phyloP scores from a whole-genome alignment of 2,113 vertebrate species.

The Zonotrichia leucophrys region DNA sequence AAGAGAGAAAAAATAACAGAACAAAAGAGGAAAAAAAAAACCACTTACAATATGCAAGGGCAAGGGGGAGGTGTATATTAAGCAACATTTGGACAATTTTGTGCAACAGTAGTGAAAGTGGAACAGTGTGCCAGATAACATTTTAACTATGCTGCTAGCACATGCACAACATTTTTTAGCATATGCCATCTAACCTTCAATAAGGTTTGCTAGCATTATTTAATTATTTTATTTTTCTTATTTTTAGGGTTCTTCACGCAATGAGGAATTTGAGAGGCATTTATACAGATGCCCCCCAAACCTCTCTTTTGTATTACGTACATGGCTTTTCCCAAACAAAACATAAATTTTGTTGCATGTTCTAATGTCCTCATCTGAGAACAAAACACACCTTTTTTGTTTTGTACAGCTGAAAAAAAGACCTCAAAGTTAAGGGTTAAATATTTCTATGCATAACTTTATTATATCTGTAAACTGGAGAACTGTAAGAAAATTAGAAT shows the following conservation, averaged over 20 bases:
- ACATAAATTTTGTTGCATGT: not conserved
- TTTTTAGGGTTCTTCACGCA: not conserved
- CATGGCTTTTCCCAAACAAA: not conserved
- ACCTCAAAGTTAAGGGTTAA: not conserved
- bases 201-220: not conserved
- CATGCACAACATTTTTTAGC: not conserved
- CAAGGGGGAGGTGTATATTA: not conserved
- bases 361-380: not conserved
- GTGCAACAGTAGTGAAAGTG: not conserved
- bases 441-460: not conserved
- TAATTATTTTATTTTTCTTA: not conserved
- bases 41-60: rapidly evolving
- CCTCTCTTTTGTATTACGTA: not conserved
- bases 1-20: not conserved
- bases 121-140: not conserved
- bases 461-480: not conserved
- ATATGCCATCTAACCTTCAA: not conserved
- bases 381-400: not conserved
- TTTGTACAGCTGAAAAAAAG: not conserved
- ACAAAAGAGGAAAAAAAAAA: not conserved
- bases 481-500: not conserved
- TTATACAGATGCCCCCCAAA: not conserved
- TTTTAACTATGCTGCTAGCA: not conserved
- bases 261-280: not conserved
- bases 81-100: not conserved